Evolutionary conservation across 2,113 vertebrate genomes (phyloP), one percentile per base, ranked within the genome.

Genomic region (Bagarius yarrelli): DNA sequence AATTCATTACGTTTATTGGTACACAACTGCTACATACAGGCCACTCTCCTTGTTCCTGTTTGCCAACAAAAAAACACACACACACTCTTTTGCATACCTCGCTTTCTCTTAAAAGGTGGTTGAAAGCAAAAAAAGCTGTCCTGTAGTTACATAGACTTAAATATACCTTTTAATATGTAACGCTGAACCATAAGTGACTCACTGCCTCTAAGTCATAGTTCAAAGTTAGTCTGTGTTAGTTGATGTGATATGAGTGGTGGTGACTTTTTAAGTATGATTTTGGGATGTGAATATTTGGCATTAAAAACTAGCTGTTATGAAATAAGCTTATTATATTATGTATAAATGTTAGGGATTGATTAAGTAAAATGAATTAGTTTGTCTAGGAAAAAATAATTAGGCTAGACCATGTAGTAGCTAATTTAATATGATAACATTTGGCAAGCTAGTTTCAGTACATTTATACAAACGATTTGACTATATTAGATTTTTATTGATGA

Each of bases 1-100:
- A 63, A 86, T 82, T 87, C 81, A 90, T 92, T 92, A 89, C 76
- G 81, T 88, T 89, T 91, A 90, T 90, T 91, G 87, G 82, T 89
- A 87, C 80, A 88, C 87, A 89, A 88, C 82, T 86, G 86, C 80
- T 78, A 83, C 85, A 87, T 79, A 79, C 80, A 79, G 74, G 70
- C 82, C 69, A 56, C 80, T 67, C 55, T 82, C 34, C 71, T 82
- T 64, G 81, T 79, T 81, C 81, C 40, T n/a, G 83, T 66, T 44
- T 40, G 75, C 55, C 32, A 40, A 73, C 84, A 81, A 76, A 47
- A n/a, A n/a, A n/a, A n/a, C n/a, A n/a, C n/a, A n/a, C n/a, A 34
- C 0, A n/a, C 8, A 30, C 50, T 67, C 63, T 40, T 59, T 85
- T 82, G 75, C 36, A 80, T 53, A 23, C 72, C 64, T 67, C 15